A percentile compares a stretch with the other conserved stretches of the same genome.
Evolutionary conservation across 2,888 invertebrate species (phyloP).

Genomic region (Strigamia crassipes): DNA sequence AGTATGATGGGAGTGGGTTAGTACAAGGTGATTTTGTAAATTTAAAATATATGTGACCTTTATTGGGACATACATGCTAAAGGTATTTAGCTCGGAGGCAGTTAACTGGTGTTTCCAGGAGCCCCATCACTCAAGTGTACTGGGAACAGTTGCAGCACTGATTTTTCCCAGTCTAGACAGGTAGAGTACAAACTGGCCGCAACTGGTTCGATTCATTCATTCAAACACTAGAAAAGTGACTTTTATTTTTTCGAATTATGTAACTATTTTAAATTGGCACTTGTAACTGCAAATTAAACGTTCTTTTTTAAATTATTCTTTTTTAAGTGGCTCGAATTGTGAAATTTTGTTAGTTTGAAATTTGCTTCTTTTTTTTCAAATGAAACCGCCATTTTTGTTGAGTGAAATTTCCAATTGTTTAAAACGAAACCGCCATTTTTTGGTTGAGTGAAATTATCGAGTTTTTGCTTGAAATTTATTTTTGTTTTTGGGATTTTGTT

Average conservation of each 20-base stretch:
- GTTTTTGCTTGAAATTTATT: not conserved
- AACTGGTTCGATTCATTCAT: slow-evolving; percentile 1
- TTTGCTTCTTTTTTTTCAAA: too few species aligned
- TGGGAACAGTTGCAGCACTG: not conserved
- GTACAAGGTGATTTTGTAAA: too few species aligned
- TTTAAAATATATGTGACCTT: slow-evolving; percentile 1
- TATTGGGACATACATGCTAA: slow-evolving; percentile 25
- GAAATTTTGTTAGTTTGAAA: too few species aligned
- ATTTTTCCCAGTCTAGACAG: slow-evolving; percentile 12
- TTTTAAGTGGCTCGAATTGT: too few species aligned
- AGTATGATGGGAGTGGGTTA: too few species aligned
- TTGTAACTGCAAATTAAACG: not conserved
- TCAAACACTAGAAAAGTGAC: not conserved
- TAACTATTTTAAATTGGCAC: not conserved
- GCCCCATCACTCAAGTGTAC: not conserved
- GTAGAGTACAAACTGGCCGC: not conserved
- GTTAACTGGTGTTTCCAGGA: slow-evolving; percentile 36
- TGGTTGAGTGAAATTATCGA: too few species aligned
- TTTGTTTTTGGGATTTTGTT: not conserved
- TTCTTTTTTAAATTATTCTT: too few species aligned
- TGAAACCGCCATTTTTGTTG: too few species aligned
- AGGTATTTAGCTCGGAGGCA: slow-evolving; percentile 30
- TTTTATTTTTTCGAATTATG: not conserved
- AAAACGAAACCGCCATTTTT: too few species aligned
- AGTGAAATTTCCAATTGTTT: too few species aligned